Evolutionary conservation across 2,113 vertebrate species (phyloP), one percentile per base, ranked within the genome.

Genomic region (Alces alces): DNA sequence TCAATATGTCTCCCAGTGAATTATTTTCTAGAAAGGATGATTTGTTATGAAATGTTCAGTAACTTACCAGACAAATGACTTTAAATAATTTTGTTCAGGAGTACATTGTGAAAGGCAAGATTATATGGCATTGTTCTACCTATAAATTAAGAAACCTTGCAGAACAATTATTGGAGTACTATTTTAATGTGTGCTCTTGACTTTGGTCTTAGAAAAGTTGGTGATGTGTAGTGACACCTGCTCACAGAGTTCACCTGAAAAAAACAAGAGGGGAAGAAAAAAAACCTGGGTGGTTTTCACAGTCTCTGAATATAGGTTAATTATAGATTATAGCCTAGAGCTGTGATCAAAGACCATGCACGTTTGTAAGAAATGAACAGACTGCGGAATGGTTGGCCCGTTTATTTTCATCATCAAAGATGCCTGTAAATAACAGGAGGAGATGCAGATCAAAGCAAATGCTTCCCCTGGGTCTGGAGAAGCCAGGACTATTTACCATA

Each of bases 1-100:
- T 98, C 98, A 98, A 94, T 97, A 97, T 96, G 96, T 98, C 98
- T 98, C 70, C 96, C 78, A 95, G 95, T 98, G 98, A 98, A 96
- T 98, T 98, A 98, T 97, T 96, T 97, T 86, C 97, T 93, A 27
- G 92, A 97, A 98, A 85, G 93, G 57, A 98, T 94, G 95, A 98
- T 98, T 98, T 98, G 98, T 98, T 98, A 97, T 90, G 94, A 98
- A 95, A 97, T 93, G 88, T 95, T 98, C 97, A 96, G 97, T 96
- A 98, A 98, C 91, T 98, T 91, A 98, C 95, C 66, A 97, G 95
- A 98, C 97, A 97, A 96, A 97, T 97, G 92, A 91, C 91, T 98
- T 98, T 86, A 96, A 98, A 97, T 98, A 95, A 95, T 97, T 96
- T 91, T 97, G 11, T 96, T 98, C 88, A 96, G 91, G 76, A 97